Percentiles rank a stretch among this genome's conserved stretches.
Evolutionary conservation across 2,797 vertebrate genomes (phyloP).

Genomic region (Melanotaenia nigrans): DNA sequence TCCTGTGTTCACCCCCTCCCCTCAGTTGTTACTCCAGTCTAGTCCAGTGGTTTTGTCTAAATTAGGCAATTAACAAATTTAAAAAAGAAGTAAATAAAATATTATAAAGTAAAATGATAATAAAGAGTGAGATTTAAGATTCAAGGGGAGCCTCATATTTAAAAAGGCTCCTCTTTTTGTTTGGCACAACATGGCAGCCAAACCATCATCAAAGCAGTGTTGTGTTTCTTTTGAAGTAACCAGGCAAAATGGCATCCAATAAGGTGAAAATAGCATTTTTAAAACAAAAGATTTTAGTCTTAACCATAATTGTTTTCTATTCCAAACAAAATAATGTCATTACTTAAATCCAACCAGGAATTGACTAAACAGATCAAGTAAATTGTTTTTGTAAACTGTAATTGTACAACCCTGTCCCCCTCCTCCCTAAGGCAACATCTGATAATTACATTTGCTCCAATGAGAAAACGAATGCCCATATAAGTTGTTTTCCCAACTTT

Average conservation of each 20-base stretch:
- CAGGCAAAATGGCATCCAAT: neutral
- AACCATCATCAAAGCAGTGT: neutral
- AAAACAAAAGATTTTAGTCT: neutral
- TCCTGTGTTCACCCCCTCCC: too few relatives aligned
- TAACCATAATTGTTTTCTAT: neutral
- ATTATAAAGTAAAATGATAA: too few relatives aligned
- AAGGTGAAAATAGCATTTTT: neutral
- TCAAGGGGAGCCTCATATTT: too few relatives aligned
- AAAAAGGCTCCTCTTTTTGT: too few relatives aligned
- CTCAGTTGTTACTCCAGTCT: too few relatives aligned
- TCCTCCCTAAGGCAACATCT: neutral
- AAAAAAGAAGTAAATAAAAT: too few relatives aligned
- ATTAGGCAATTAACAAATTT: too few relatives aligned
- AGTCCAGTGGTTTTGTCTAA: too few relatives aligned
- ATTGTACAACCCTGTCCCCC: neutral
- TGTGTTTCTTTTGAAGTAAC: neutral
- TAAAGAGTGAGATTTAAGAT: too few relatives aligned
- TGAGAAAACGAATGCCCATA: too few relatives aligned
- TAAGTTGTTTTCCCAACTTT: neutral
- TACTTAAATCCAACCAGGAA: neutral
- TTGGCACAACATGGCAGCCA: too few relatives aligned
- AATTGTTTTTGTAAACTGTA: neutral
- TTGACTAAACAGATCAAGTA: neutral
- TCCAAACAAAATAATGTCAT: neutral
- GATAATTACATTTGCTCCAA: neutral